A percentile compares a stretch with the other conserved stretches of the same genome.
phyloP scores from a whole-genome alignment of 2,888 invertebrate genomes.

The Chorisops tibialis region DNA sequence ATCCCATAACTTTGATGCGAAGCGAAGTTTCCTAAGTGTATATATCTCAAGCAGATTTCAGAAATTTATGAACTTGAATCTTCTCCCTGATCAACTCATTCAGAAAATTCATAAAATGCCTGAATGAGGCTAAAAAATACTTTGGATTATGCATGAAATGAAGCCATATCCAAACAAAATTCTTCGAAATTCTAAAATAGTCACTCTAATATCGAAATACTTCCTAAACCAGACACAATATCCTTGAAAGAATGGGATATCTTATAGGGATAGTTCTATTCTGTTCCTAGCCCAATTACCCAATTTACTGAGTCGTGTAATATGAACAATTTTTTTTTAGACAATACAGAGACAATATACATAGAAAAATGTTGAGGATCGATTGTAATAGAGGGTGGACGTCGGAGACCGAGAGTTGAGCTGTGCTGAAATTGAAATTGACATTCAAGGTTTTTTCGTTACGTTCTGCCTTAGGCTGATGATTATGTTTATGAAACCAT shows the following conservation, averaged over 20 bases:
- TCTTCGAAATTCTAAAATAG: too few species aligned
- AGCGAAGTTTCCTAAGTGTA: too few species aligned
- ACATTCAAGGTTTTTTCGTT: conserved; percentile 24
- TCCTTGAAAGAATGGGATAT: too few species aligned
- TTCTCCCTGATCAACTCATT: conserved; percentile 16
- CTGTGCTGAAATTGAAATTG: conserved; percentile 23
- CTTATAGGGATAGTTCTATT: not conserved
- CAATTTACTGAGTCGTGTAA: conserved; percentile 26
- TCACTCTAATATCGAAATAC: conserved; percentile 7
- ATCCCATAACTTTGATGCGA: too few species aligned
- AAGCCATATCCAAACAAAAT: not conserved
- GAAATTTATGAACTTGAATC: conserved; percentile 19
- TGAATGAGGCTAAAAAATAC: too few species aligned
- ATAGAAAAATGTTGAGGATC: conserved; percentile 18
- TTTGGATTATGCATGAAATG: not conserved
- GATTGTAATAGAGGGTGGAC: not conserved
- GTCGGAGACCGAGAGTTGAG: conserved; percentile 3
- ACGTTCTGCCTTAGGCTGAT: conserved; percentile 20
- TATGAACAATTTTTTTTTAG: conserved; percentile 17
- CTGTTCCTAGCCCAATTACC: conserved; percentile 23
- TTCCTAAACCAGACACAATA: not conserved
- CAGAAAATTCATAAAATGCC: not conserved
- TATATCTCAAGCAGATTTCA: not conserved
- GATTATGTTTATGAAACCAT: conserved; percentile 26
- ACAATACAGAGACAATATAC: conserved; percentile 10